Conservation (phyloP, 2,888 invertebrate species). For the Eulithis prunata region DNA sequence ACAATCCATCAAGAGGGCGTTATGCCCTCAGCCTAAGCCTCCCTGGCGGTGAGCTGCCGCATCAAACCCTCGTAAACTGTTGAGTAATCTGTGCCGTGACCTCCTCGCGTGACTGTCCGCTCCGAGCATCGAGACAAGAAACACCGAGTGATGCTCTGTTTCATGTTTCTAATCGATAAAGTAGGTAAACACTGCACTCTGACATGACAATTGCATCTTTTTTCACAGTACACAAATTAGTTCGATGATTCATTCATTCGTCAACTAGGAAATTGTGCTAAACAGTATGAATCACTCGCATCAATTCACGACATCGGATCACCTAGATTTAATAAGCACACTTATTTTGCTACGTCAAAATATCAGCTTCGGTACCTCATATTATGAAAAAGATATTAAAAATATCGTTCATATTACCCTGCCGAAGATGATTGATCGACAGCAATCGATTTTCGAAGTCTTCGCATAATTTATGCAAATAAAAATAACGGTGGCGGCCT, state of each 20-base stretch:
- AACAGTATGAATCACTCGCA: background rate
- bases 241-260: background rate
- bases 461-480: conserved; percentile 19
- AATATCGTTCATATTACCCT: conserved; percentile 7
- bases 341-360: background rate
- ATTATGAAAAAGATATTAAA: conserved; percentile 4
- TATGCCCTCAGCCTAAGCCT: conserved; percentile 22
- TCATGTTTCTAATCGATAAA: conserved; percentile 26
- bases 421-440: conserved; percentile 20
- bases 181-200: background rate
- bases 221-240: background rate
- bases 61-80: conserved; percentile 28
- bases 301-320: background rate
- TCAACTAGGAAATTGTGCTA: background rate
- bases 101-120: conserved; percentile 40
- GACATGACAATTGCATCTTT: background rate
- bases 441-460: conserved; percentile 19
- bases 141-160: conserved; percentile 31
- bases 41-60: conserved; percentile 29
- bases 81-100: conserved; percentile 29
- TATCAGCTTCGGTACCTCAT: background rate
- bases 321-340: background rate
- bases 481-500: conserved; percentile 1
- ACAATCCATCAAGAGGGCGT: conserved; percentile 13
- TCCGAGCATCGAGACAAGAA: conserved; percentile 28